These are phyloP conservation scores for Macroglossus sobrinus DNA, from an alignment of 2,113 vertebrate species.

Conservation along the genomic window DNA sequence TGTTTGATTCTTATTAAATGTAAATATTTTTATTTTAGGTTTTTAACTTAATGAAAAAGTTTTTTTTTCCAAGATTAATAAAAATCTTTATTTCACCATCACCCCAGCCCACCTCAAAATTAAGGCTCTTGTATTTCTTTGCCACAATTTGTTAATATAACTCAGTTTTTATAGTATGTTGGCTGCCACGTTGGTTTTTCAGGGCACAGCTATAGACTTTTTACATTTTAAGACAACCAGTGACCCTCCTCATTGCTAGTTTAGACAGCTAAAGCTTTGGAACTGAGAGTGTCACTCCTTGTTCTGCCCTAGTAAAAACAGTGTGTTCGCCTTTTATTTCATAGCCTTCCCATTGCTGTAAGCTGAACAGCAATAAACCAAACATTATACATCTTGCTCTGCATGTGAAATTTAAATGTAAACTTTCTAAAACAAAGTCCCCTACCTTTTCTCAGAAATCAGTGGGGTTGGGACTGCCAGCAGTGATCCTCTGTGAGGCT, in stretches of 20 bases:
- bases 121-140: neutral
- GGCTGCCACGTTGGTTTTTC: neutral
- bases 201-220: neutral
- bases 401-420: conserved; percentile 8
- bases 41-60: neutral
- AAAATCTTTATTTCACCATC: neutral
- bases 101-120: neutral
- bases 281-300: neutral
- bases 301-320: neutral
- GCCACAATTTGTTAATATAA: neutral
- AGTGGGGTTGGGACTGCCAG: neutral
- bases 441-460: neutral
- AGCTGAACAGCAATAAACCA: neutral
- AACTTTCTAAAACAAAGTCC: neutral
- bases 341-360: neutral
- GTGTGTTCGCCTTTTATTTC: neutral
- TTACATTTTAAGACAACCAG: neutral
- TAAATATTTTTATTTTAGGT: neutral
- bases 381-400: neutral
- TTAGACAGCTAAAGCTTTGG: neutral
- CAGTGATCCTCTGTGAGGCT: neutral
- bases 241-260: neutral
- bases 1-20: neutral
- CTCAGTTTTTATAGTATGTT: neutral
- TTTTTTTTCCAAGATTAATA: neutral